phyloP scores from a whole-genome alignment of 2,113 vertebrate species.

The Ancistrus triradiatus region DNA sequence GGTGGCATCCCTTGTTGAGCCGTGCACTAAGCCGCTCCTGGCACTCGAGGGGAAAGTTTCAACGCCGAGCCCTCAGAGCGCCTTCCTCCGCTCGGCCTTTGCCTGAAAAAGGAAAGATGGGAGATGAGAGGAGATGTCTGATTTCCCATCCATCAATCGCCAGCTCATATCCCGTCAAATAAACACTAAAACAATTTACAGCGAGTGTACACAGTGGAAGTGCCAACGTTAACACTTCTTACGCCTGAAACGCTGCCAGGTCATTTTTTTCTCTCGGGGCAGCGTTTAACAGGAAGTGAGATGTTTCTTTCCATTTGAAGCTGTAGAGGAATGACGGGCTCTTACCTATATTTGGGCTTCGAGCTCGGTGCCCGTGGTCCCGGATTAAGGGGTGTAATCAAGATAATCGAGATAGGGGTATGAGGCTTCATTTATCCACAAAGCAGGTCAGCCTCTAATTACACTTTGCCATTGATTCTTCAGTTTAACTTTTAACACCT shows the following conservation, averaged over 20 bases:
- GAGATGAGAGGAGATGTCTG: constrained; percentile 68
- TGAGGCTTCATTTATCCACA: constrained; percentile 83
- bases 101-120: constrained; percentile 87
- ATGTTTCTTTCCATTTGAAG: constrained; percentile 83
- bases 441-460: constrained; percentile 89
- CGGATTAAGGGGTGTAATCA: too few relatives aligned
- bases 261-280: constrained; percentile 79
- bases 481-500: constrained; percentile 83
- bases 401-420: constrained; percentile 79
- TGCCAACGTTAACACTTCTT: constrained; percentile 92
- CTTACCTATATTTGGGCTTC: constrained; percentile 90
- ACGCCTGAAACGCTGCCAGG: constrained; percentile 78
- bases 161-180: constrained; percentile 86
- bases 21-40: background rate
- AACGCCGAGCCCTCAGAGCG: constrained; percentile 1
- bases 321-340: constrained; percentile 75
- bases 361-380: constrained; percentile 71
- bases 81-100: constrained; percentile 8
- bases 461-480: constrained; percentile 67
- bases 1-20: background rate
- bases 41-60: constrained; percentile 18
- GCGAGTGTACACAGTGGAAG: constrained; percentile 86
- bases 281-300: constrained; percentile 84
- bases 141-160: constrained; percentile 83
- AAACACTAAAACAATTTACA: constrained; percentile 91